Evolutionary conservation across 2,797 vertebrate species (phyloP).

Genomic region (Smutsia gigantea): DNA sequence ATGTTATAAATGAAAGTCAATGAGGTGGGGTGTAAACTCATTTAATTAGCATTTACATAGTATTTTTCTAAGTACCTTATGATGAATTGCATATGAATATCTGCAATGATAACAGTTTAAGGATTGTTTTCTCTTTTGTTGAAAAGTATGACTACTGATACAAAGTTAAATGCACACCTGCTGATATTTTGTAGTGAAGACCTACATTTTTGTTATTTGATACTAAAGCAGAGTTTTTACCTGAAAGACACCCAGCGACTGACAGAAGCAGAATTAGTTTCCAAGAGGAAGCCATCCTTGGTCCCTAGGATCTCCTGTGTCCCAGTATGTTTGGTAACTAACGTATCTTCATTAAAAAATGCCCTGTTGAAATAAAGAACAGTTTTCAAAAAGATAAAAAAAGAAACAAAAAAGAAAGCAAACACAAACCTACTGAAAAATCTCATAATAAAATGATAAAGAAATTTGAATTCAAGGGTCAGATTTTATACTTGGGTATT

Average conservation of each 20-base stretch:
- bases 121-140: background rate
- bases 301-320: slow-evolving; percentile 85
- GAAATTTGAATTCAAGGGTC: background rate
- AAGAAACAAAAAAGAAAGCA: slow-evolving; percentile 69
- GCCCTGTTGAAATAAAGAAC: slow-evolving; percentile 87
- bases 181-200: background rate
- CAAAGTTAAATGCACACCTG: background rate
- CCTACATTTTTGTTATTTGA: slow-evolving; percentile 11
- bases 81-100: background rate
- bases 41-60: background rate
- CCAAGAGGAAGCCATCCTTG: slow-evolving; percentile 96
- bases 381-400: slow-evolving; percentile 76
- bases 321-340: slow-evolving; percentile 88
- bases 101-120: background rate
- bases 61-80: background rate
- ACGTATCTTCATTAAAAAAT: slow-evolving; percentile 93
- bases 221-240: slow-evolving; percentile 84
- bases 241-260: slow-evolving; percentile 94
- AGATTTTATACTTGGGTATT: slow-evolving; percentile 33
- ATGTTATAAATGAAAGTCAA: background rate
- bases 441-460: slow-evolving; percentile 18
- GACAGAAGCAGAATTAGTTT: slow-evolving; percentile 94
- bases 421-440: background rate
- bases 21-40: background rate
- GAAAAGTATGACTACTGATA: background rate